These are phyloP conservation scores for Apteryx owenii DNA, from an alignment of 2,113 vertebrate genomes.

Conservation along the genomic window DNA sequence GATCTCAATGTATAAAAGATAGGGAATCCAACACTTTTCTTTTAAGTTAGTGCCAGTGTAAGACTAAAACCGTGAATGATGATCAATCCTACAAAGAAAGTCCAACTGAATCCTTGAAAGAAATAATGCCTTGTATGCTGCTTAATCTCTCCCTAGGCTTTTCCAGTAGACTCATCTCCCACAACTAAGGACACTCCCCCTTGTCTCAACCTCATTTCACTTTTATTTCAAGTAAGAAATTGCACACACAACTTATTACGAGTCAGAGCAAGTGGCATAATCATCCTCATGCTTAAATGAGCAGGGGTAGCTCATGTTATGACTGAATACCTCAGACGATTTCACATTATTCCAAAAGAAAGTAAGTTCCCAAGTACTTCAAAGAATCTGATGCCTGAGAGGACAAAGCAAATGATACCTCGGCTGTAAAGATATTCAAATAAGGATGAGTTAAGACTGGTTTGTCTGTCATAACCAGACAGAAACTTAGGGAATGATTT, in stretches of 20 bases:
- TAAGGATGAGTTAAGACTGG: background rate
- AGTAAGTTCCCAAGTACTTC: background rate
- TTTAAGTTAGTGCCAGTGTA: background rate
- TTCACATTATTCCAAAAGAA: background rate
- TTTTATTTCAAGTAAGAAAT: background rate
- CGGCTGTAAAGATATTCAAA: background rate
- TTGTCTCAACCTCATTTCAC: background rate
- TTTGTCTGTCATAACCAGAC: background rate
- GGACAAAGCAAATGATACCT: background rate
- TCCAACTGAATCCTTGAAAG: background rate
- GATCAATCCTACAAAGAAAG: background rate
- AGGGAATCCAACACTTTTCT: background rate
- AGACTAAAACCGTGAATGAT: background rate
- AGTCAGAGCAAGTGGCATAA: background rate
- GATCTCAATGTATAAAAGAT: background rate
- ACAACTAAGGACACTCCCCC: background rate
- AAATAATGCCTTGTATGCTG: fast-evolving
- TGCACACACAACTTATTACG: background rate
- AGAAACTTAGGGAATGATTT: constrained; percentile 17
- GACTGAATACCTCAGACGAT: background rate
- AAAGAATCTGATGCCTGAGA: background rate
- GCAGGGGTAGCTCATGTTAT: fast-evolving
- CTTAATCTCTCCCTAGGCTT: background rate
- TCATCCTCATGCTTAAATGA: fast-evolving
- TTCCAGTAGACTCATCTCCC: background rate